Base-by-base conservation (phyloP, 2,113 vertebrate genomes). In the Pelecanoides urinatrix region DNA sequence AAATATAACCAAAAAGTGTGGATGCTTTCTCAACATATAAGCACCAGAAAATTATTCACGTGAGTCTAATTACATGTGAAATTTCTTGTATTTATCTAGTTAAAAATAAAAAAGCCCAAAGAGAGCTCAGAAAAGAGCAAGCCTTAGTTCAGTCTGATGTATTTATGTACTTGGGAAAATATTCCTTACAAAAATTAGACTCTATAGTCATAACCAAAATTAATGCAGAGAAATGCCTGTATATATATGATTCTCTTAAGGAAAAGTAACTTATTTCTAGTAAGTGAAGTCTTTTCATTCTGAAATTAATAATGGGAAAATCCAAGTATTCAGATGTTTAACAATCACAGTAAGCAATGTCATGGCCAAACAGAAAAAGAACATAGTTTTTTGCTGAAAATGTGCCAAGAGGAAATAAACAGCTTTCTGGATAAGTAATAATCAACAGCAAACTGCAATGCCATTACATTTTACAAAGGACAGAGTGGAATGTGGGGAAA, bases 401-500 rank as follows among this genome's bases (percentile, higher is more conserved):
- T 81, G 44, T 10, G 82, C 30, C 30, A 66, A n/a, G 92, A 96
- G 49, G 17, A 95, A 97, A 95, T 84, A 96, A 90, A 77, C 36
- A 83, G 40, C 25, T 91, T 80, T 91, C 62, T 86, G 47, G 50
- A 83, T 78, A 95, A 96, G 55, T 76, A 91, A 88, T 80, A 82
- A 94, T 93, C 70, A 88, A 80, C 77, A 91, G 55, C 74, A 97
- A 95, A 92, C 66, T 63, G 38, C 59, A 91, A 86, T n/a, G 58
- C 49, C 62, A 78, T 65, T 94, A 87, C 44, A 5, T 95, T 88
- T 97, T 81, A 96, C 80, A 97, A 96, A 97, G 61, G 61, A 94
- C 25, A 81, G n/a, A 73, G 44, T 58, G 17, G 47, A 94, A 92
- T 84, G 45, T 68, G 45, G 71, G 90, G 36, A 74, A 90, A 96